phyloP scores from a whole-genome alignment of 1,140 invertebrate species.

The Megalopta genalis region DNA sequence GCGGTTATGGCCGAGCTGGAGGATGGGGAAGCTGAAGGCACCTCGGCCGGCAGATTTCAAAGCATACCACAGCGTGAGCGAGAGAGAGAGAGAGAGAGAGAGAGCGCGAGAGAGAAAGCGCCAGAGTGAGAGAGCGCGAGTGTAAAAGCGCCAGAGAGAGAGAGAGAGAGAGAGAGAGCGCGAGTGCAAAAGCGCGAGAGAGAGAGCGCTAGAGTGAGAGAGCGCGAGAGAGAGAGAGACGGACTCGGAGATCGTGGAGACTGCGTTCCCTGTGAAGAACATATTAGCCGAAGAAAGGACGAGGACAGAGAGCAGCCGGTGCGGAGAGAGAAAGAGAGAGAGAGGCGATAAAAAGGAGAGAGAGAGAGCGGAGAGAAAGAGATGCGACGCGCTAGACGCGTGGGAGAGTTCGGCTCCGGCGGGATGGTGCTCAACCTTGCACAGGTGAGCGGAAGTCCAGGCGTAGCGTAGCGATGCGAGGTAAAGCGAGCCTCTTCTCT shows the following conservation, averaged over 20 bases:
- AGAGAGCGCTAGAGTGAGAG: background rate
- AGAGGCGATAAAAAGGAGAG: background rate
- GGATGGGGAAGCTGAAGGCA: slow-evolving; percentile 13
- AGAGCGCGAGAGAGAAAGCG: too few relatives aligned
- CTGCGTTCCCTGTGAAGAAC: background rate
- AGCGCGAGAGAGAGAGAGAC: background rate
- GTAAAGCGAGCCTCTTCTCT: slow-evolving; percentile 1
- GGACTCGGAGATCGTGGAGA: background rate
- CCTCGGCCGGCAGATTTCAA: slow-evolving; percentile 69
- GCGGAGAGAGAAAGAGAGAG: slow-evolving; percentile 8
- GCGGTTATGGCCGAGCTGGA: slow-evolving; percentile 31
- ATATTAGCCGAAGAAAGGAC: background rate
- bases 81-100: background rate
- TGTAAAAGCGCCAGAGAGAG: too few relatives aligned
- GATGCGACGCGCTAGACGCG: slow-evolving; percentile 42
- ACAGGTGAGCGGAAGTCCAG: slow-evolving; percentile 64
- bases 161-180: background rate
- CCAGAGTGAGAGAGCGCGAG: background rate
- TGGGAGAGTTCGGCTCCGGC: slow-evolving; percentile 58
- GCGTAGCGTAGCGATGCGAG: background rate
- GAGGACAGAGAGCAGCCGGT: slow-evolving; percentile 1
- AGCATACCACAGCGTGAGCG: slow-evolving; percentile 65
- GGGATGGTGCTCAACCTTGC: slow-evolving; percentile 62
- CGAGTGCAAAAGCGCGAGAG: too few relatives aligned
- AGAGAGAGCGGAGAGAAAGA: slow-evolving; percentile 1